phyloP scores from a whole-genome alignment of 1,140 invertebrate species.

The Acromyrmex charruanus region DNA sequence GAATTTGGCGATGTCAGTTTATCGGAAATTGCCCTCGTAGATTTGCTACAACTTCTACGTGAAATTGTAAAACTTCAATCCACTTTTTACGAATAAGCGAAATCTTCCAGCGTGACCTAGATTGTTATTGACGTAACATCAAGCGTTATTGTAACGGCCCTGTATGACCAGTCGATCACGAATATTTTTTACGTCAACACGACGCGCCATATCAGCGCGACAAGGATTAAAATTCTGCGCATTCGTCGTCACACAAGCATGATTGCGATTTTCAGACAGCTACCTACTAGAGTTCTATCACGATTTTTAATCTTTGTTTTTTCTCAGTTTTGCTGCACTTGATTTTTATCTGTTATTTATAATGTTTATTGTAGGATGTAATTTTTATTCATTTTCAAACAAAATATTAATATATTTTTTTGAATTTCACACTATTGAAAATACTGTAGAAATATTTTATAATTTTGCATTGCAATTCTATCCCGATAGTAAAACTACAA shows the following conservation, averaged over 20 bases:
- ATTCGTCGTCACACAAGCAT: conserved; percentile 32
- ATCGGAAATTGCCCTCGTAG: conserved; percentile 48
- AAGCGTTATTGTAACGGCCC: conserved; percentile 52
- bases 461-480: background rate
- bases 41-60: conserved; percentile 32
- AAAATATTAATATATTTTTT: background rate
- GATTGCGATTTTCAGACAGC: conserved; percentile 55
- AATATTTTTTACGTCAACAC: conserved; percentile 60
- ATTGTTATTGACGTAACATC: conserved; percentile 62
- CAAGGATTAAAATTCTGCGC: conserved; percentile 44
- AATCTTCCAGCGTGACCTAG: conserved; percentile 53
- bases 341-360: background rate
- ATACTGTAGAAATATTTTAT: background rate
- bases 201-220: background rate
- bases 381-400: background rate
- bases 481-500: background rate
- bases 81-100: conserved; percentile 55
- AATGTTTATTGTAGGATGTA: background rate
- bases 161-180: conserved; percentile 48
- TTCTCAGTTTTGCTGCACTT: background rate
- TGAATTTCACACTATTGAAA: background rate
- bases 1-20: conserved; percentile 44
- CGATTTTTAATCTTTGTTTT: background rate
- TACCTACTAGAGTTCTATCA: conserved; percentile 26
- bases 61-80: conserved; percentile 60